These are phyloP conservation scores for Eubucco bourcierii DNA, from an alignment of 2,113 vertebrate genomes.

Conservation along the genomic window DNA sequence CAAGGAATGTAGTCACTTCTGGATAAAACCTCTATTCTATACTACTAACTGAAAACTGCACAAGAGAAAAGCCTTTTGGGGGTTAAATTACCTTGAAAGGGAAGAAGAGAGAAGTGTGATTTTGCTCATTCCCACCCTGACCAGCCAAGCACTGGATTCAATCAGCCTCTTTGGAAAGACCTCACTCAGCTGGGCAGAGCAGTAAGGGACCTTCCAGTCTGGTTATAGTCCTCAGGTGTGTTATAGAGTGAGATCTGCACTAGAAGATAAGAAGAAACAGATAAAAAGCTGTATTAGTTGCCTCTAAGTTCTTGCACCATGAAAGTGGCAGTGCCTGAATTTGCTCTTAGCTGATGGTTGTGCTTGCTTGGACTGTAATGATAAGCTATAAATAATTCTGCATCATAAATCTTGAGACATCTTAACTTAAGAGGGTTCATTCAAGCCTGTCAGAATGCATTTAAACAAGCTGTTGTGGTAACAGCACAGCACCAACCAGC, in stretches of 20 bases:
- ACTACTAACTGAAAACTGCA: not conserved
- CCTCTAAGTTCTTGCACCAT: not conserved
- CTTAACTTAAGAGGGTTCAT: not conserved
- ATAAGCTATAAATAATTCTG: not conserved
- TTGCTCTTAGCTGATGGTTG: not conserved
- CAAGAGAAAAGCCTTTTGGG: not conserved
- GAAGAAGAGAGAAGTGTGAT: not conserved
- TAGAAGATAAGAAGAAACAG: not conserved
- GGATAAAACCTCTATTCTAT: not conserved
- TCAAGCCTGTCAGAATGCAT: not conserved
- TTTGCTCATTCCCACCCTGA: not conserved
- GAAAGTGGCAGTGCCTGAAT: not conserved
- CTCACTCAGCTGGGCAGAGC: not conserved
- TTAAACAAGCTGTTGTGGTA: not conserved
- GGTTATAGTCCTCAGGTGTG: not conserved
- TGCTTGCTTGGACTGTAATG: not conserved
- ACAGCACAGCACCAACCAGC: not conserved
- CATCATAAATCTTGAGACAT: not conserved
- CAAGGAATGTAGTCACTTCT: not conserved
- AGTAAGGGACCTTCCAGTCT: fast-evolving
- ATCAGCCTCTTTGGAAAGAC: not conserved
- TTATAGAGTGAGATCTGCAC: not conserved
- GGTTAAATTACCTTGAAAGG: not conserved
- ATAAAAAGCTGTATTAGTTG: not conserved
- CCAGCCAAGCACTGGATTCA: not conserved